Conservation (phyloP, 2,888 invertebrate genomes). For the Callosobruchus maculatus region DNA sequence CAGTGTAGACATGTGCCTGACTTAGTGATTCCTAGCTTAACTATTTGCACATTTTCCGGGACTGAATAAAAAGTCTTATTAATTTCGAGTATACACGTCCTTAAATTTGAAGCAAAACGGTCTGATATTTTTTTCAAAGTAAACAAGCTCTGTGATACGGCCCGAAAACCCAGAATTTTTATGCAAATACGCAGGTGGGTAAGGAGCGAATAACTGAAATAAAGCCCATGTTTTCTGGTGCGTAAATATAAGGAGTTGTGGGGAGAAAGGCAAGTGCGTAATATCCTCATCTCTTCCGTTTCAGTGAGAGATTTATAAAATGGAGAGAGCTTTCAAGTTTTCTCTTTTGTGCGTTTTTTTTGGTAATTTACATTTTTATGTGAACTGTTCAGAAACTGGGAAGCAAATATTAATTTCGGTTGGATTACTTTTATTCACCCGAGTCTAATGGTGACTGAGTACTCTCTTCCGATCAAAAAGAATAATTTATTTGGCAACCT, state of each 20-base stretch:
- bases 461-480: neutral
- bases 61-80: too few relatives aligned
- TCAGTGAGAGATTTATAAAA: neutral
- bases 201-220: neutral
- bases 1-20: too few relatives aligned
- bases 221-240: neutral
- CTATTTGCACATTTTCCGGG: too few relatives aligned
- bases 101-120: neutral
- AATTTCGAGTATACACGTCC: neutral
- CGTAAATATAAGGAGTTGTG: neutral
- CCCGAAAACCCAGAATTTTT: neutral
- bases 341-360: neutral
- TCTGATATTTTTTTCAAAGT: neutral
- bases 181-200: neutral
- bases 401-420: neutral
- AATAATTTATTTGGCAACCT: too few relatives aligned
- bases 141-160: neutral
- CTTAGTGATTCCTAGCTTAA: too few relatives aligned
- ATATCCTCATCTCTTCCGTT: neutral
- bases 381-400: neutral
- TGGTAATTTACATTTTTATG: neutral
- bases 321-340: neutral
- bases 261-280: neutral
- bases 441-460: neutral
- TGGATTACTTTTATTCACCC: neutral